These are phyloP conservation scores for Odocoileus virginianus DNA, from an alignment of 2,113 vertebrate species.

Conservation along the genomic window DNA sequence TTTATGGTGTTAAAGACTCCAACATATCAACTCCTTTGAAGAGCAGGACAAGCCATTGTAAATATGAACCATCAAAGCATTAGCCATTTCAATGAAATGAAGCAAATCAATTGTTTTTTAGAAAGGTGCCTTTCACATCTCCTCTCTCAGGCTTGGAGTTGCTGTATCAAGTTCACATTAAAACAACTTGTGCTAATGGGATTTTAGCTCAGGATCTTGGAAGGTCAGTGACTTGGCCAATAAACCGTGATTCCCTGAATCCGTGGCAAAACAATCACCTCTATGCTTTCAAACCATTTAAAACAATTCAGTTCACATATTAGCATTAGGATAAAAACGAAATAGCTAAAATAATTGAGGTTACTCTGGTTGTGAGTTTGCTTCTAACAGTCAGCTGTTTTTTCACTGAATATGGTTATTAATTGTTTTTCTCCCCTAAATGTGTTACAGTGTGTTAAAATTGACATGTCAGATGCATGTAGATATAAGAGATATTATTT, in stretches of 20 bases:
- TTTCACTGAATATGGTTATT: slow-evolving; percentile 40
- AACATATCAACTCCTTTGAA: slow-evolving; percentile 82
- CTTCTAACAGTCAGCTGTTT: neutral
- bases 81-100: slow-evolving; percentile 88
- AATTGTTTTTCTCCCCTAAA: neutral
- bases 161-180: slow-evolving; percentile 76
- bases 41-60: slow-evolving; percentile 83
- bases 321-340: slow-evolving; percentile 22
- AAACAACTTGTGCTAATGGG: slow-evolving; percentile 66
- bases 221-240: slow-evolving; percentile 66
- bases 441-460: neutral
- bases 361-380: neutral
- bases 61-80: slow-evolving; percentile 88
- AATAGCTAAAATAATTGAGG: neutral
- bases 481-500: neutral
- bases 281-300: neutral
- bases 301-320: slow-evolving; percentile 1
- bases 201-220: slow-evolving; percentile 70
- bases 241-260: slow-evolving; percentile 65
- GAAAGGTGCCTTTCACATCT: slow-evolving; percentile 87
- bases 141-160: slow-evolving; percentile 77
- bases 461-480: neutral
- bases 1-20: slow-evolving; percentile 84
- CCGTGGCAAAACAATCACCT: slow-evolving; percentile 63
- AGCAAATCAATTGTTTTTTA: slow-evolving; percentile 84